Percentiles rank a stretch among this genome's conserved stretches.
phyloP scores from a whole-genome alignment of 2,113 vertebrate genomes.

The Oxygymnocypris stewartii region DNA sequence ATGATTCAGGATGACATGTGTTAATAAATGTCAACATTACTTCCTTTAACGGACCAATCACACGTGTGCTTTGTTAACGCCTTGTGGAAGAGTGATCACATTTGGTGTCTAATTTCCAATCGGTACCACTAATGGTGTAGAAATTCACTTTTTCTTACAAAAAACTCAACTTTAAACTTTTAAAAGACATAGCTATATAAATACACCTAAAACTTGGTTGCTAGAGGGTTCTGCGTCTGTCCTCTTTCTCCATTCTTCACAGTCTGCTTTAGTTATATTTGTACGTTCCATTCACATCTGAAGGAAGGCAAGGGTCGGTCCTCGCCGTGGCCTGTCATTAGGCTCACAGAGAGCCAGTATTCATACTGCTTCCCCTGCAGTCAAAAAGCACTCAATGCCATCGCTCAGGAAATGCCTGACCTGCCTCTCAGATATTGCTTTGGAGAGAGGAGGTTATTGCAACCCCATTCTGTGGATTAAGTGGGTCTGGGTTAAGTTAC shows the following conservation, averaged over 20 bases:
- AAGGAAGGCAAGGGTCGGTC: neutral
- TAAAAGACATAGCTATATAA: neutral
- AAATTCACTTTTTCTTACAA: neutral
- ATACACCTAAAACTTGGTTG: neutral
- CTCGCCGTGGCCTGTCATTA: conserved; percentile 47
- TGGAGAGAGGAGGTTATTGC: conserved; percentile 34
- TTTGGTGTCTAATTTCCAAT: neutral
- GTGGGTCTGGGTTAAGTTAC: conserved; percentile 35
- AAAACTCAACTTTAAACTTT: neutral
- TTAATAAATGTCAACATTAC: neutral
- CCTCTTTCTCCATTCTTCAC: neutral
- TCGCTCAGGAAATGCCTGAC: conserved; percentile 32
- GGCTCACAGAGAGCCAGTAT: conserved; percentile 29
- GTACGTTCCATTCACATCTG: neutral
- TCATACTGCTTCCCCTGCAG: conserved; percentile 29
- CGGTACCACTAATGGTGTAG: neutral
- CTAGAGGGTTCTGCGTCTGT: neutral
- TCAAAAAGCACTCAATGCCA: conserved; percentile 42
- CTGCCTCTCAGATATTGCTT: conserved; percentile 40
- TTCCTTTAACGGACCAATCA: neutral
- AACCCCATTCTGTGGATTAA: conserved; percentile 44
- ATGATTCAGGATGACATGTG: neutral
- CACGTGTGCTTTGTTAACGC: neutral
- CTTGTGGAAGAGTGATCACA: neutral
- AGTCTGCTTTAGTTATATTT: conserved; percentile 18